These are phyloP conservation scores for Passer montanus DNA, from an alignment of 2,113 vertebrate species.

Conservation along the genomic window DNA sequence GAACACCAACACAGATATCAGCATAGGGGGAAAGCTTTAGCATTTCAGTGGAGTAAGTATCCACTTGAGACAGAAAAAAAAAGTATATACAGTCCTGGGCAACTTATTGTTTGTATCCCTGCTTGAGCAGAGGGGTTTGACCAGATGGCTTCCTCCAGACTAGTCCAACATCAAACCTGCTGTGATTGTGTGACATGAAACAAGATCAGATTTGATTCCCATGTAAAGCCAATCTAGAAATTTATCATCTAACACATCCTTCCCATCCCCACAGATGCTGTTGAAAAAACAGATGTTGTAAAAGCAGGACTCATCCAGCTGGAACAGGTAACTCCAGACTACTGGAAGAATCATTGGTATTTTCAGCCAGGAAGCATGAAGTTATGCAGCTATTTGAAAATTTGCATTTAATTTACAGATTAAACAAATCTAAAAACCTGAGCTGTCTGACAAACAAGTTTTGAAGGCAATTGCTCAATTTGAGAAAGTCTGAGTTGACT, in stretches of 20 bases:
- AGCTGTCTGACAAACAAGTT: not conserved
- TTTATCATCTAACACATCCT: not conserved
- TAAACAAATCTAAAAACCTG: not conserved
- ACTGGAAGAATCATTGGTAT: not conserved
- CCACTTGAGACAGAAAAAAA: not conserved
- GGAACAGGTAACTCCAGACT: constrained; percentile 5
- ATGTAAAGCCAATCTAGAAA: not conserved
- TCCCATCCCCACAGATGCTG: not conserved
- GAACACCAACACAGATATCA: not conserved
- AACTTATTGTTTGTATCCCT: not conserved
- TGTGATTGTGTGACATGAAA: not conserved
- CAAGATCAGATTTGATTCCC: not conserved
- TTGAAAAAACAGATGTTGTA: not conserved
- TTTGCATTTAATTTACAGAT: constrained; percentile 32
- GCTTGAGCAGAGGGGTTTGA: not conserved
- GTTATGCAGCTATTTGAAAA: constrained; percentile 9
- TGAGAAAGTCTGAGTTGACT: not conserved
- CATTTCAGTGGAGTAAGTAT: not conserved
- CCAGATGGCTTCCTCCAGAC: not conserved
- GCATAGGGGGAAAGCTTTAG: not conserved
- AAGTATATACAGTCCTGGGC: not conserved
- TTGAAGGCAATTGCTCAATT: not conserved
- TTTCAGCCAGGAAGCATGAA: constrained; percentile 34
- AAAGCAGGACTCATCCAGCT: not conserved
- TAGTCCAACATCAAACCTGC: not conserved